Evolutionary conservation across 1,140 invertebrate species (phyloP).

Genomic region (Trichonephila clavata): DNA sequence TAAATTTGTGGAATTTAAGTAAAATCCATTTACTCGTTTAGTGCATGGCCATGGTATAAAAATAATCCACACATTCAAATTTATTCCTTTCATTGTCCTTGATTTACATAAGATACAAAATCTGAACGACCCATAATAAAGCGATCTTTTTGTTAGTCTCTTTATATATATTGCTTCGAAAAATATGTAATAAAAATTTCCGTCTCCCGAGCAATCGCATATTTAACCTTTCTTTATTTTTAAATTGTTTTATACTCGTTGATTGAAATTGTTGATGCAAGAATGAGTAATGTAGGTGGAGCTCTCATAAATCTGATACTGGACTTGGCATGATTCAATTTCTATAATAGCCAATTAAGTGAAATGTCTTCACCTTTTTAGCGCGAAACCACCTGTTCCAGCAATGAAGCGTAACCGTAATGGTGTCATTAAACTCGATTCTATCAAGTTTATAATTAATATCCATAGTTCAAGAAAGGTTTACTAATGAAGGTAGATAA

Average conservation of each 20-base stretch:
- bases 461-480: background rate
- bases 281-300: background rate
- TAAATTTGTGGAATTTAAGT: too few species aligned
- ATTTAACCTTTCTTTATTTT: background rate
- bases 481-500: background rate
- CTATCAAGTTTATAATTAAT: slow-evolving; percentile 16
- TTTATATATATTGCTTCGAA: too few species aligned
- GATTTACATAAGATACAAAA: too few species aligned
- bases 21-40: too few species aligned
- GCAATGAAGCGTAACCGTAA: background rate
- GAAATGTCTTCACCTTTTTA: background rate
- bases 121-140: too few species aligned
- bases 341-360: slow-evolving; percentile 16
- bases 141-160: too few species aligned
- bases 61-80: too few species aligned
- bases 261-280: slow-evolving; percentile 1
- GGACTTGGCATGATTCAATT: background rate
- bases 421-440: background rate
- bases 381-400: background rate
- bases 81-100: too few species aligned
- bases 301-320: background rate
- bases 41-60: too few species aligned
- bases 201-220: background rate
- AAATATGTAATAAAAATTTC: too few species aligned
- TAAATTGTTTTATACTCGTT: background rate